phyloP scores from a whole-genome alignment of 2,113 vertebrate species.

The Nettapus auritus region DNA sequence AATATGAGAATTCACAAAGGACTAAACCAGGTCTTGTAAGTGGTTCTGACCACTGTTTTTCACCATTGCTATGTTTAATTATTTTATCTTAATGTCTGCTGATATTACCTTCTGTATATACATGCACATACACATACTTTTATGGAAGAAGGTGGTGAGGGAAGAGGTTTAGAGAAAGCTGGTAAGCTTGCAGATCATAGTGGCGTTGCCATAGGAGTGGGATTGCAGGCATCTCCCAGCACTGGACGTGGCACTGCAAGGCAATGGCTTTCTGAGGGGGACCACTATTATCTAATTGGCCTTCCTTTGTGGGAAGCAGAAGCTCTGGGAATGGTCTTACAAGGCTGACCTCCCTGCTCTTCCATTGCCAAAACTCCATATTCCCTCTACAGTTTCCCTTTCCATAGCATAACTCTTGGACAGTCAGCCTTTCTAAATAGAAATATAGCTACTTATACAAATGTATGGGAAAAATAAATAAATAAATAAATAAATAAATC shows the following conservation, averaged over 20 bases:
- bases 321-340: not conserved
- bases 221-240: not conserved
- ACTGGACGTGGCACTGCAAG: not conserved
- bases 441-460: not conserved
- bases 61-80: not conserved
- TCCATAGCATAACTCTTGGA: not conserved
- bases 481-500: not conserved
- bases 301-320: not conserved
- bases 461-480: not conserved
- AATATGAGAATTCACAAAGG: not conserved
- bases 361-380: not conserved
- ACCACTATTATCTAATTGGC: fast-evolving
- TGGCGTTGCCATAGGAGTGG: fast-evolving
- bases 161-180: not conserved
- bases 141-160: not conserved
- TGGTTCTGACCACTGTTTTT: not conserved
- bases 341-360: not conserved
- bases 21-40: not conserved
- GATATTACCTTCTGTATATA: not conserved
- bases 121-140: not conserved
- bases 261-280: not conserved
- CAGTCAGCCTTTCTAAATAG: not conserved
- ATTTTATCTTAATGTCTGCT: not conserved
- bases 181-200: not conserved
- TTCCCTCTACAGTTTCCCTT: not conserved